These are phyloP conservation scores for Ceratosolen solmsi DNA, from an alignment of 1,140 invertebrate species.

Conservation along the genomic window DNA sequence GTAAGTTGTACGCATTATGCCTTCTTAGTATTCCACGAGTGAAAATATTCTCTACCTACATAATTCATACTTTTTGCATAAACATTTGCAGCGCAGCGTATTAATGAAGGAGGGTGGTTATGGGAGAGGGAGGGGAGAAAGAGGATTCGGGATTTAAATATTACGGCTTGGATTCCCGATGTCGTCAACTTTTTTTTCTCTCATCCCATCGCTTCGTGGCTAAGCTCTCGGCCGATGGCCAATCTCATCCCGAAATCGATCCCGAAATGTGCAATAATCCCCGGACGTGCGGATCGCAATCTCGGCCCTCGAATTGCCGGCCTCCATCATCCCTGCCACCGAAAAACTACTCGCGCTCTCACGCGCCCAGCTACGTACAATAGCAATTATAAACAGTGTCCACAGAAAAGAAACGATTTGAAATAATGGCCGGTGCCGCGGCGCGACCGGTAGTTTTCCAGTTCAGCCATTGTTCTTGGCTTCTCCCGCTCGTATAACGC, in stretches of 20 bases:
- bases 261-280: no score
- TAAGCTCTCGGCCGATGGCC: no score
- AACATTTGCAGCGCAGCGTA: no score
- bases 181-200: not conserved
- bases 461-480: conserved; percentile 53
- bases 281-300: not conserved
- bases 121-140: no score
- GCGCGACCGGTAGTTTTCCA: conserved; percentile 46
- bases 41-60: not conserved
- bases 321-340: no score
- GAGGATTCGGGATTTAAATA: no score
- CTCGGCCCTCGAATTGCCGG: not conserved
- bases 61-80: conserved; percentile 5
- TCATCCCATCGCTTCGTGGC: not conserved
- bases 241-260: no score
- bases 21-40: not conserved
- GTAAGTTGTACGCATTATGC: not conserved
- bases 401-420: conserved; percentile 14
- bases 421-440: conserved; percentile 46
- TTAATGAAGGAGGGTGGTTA: no score
- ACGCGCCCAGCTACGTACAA: not conserved
- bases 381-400: not conserved
- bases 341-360: not conserved
- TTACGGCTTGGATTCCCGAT: no score
- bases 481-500: conserved; percentile 11